Percentiles rank a stretch among this genome's conserved stretches.
Evolutionary conservation across 2,888 invertebrate genomes (phyloP).

Genomic region (Creontiades dilutus): DNA sequence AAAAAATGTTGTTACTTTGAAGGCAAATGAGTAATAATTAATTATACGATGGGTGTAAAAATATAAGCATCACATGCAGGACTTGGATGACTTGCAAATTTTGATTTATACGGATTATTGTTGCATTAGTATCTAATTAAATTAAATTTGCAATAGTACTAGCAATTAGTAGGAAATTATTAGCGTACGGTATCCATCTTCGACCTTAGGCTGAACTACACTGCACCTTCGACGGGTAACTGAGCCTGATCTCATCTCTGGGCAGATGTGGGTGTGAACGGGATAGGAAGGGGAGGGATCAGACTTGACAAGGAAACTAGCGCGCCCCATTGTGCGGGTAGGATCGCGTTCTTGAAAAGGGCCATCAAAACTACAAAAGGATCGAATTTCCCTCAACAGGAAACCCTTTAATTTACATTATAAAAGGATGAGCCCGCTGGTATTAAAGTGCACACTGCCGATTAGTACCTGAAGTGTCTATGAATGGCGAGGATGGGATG

Average conservation of each 20-base stretch:
- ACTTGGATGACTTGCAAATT: too few relatives aligned
- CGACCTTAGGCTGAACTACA: neutral
- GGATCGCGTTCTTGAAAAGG: conserved; percentile 36
- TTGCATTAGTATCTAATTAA: too few relatives aligned
- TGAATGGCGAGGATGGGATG: neutral
- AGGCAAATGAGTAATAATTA: too few relatives aligned
- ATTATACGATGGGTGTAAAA: too few relatives aligned
- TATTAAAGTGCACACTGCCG: neutral
- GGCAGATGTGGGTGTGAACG: conserved; percentile 17
- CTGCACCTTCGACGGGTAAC: neutral
- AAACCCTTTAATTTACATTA: conserved; percentile 45
- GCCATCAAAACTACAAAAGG: conserved; percentile 46
- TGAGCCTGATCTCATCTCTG: neutral
- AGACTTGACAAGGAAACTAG: conserved; percentile 26
- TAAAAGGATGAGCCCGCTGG: neutral
- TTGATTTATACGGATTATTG: too few relatives aligned
- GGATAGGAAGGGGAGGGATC: conserved; percentile 29
- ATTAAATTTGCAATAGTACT: too few relatives aligned
- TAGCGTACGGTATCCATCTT: neutral
- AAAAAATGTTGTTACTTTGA: too few relatives aligned
- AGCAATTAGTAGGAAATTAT: too few relatives aligned
- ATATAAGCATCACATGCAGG: too few relatives aligned
- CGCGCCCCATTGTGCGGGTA: conserved; percentile 34
- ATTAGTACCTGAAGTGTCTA: neutral
- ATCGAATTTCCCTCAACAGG: conserved; percentile 52